Conservation (phyloP, 2,888 invertebrate species). For the Dichetophora obliterata region DNA sequence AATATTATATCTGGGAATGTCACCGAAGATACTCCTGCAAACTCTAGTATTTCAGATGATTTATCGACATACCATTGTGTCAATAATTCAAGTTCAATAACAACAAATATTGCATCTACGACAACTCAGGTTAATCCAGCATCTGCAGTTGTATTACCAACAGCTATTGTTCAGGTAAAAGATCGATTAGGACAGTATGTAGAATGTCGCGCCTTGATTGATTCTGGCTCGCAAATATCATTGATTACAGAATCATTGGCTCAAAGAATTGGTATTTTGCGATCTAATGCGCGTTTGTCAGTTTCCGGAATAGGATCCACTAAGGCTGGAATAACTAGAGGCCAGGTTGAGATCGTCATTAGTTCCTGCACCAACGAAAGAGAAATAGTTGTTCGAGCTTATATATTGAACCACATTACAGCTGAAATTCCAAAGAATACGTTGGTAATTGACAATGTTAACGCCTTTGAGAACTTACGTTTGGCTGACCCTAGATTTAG, state of each 20-base stretch:
- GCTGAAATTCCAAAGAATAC: slow-evolving; percentile 14
- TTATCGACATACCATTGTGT: too few species aligned
- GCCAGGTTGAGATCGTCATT: slow-evolving; percentile 11
- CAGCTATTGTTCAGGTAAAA: slow-evolving; percentile 5
- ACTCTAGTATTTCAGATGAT: too few species aligned
- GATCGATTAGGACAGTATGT: slow-evolving; percentile 13
- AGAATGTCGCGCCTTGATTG: slow-evolving; percentile 6
- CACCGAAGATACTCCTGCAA: too few species aligned
- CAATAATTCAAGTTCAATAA: too few species aligned
- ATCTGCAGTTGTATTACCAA: neutral
- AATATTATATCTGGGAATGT: too few species aligned
- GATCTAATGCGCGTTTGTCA: too few species aligned
- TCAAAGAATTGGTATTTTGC: slow-evolving; percentile 18
- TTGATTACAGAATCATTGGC: slow-evolving; percentile 31
- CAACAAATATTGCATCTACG: neutral
- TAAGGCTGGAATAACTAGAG: slow-evolving; percentile 26
- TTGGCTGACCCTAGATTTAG: too few species aligned
- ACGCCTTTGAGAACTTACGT: too few species aligned
- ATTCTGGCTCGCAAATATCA: slow-evolving; percentile 35
- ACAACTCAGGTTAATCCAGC: neutral
- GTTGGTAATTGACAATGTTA: neutral
- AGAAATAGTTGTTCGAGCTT: slow-evolving; percentile 11
- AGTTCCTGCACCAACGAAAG: neutral
- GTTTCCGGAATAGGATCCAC: neutral
- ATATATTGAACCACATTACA: slow-evolving; percentile 23